phyloP scores from a whole-genome alignment of 2,113 vertebrate genomes.

The Tenrec ecaudatus region DNA sequence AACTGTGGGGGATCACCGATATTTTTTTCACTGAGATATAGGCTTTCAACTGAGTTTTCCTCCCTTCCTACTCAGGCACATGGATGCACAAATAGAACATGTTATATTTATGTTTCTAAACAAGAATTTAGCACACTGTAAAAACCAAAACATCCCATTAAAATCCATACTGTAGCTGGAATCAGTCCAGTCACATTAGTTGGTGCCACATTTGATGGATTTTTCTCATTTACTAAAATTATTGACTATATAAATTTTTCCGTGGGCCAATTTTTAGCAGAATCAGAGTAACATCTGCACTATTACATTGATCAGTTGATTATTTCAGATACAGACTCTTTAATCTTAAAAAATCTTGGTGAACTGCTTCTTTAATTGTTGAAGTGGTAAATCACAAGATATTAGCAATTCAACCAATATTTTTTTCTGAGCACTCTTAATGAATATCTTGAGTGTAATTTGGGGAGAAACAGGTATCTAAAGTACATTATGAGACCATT shows the following conservation, averaged over 20 bases:
- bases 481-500: neutral
- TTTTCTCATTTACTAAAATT: slow-evolving; percentile 67
- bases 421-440: neutral
- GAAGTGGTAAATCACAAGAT: neutral
- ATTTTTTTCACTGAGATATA: neutral
- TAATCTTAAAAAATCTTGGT: neutral
- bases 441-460: neutral
- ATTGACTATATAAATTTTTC: slow-evolving; percentile 64
- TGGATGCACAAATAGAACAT: neutral
- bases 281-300: slow-evolving; percentile 38
- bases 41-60: neutral
- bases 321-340: neutral
- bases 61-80: neutral
- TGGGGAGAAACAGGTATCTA: too few relatives aligned
- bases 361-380: slow-evolving; percentile 14
- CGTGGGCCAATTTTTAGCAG: slow-evolving; percentile 46
- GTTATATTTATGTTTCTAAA: neutral
- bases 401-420: neutral
- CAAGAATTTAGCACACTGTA: neutral
- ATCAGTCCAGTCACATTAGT: slow-evolving; percentile 53
- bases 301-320: slow-evolving; percentile 52
- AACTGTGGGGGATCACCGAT: neutral
- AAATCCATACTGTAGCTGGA: neutral
- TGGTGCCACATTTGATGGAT: slow-evolving; percentile 26
- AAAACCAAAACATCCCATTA: neutral